A percentile compares a stretch with the other conserved stretches of the same genome.
These are phyloP conservation scores for Nothocercus julius DNA, from an alignment of 2,113 vertebrate species.

Conservation along the genomic window DNA sequence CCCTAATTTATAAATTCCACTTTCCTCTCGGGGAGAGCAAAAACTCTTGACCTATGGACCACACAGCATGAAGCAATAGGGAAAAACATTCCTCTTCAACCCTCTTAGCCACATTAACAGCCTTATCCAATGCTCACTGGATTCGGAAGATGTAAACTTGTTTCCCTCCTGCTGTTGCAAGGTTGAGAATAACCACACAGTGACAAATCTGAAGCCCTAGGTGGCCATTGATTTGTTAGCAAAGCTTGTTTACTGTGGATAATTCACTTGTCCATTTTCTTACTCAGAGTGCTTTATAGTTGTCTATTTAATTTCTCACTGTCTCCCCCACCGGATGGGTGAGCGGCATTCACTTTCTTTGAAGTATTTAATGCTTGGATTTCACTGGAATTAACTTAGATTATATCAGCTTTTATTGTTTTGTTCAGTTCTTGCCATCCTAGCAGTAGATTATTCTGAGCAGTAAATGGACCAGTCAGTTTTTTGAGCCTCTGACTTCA, in stretches of 20 bases:
- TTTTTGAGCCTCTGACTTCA: background rate
- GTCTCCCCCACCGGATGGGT: background rate
- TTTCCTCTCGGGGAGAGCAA: background rate
- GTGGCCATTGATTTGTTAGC: background rate
- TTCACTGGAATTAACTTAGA: background rate
- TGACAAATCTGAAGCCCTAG: background rate
- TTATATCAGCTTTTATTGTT: background rate
- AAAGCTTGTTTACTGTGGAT: background rate
- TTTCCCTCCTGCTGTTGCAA: background rate
- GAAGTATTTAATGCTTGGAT: background rate
- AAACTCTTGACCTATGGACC: background rate
- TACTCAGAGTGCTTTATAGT: rapidly evolving
- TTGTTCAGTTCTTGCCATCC: background rate
- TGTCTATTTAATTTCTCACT: background rate
- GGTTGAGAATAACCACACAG: background rate
- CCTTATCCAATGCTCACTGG: background rate
- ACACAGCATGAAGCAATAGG: background rate
- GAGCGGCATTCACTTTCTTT: background rate
- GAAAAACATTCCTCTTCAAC: background rate
- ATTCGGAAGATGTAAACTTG: background rate
- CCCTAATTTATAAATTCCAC: background rate
- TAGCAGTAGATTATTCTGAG: background rate
- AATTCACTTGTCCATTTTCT: background rate
- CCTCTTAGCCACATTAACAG: background rate
- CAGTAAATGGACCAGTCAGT: background rate